Base-by-base conservation (phyloP, 1,140 invertebrate genomes). In the Camponotus floridanus region DNA sequence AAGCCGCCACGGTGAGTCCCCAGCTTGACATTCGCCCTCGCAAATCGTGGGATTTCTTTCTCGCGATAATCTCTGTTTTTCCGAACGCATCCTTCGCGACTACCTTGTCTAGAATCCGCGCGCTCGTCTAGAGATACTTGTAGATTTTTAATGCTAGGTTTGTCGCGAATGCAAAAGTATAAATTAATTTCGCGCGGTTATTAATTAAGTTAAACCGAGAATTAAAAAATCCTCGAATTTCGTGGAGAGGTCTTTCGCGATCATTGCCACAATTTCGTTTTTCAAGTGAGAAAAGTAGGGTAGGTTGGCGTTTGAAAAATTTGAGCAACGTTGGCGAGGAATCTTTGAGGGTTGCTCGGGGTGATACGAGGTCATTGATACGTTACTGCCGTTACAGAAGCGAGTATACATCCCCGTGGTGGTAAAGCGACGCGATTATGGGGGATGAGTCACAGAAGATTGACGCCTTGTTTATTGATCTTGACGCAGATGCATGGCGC, bases 1-100 rank as follows among this genome's bases (percentile, higher is more conserved):
- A 94, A 92, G 89, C 93, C 93, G 87, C 64, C 76, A 80, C 93
- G 93, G 93, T 94, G 87, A 94, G 93, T 91, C 65, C 2, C 1
- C 45, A 51, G 70, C 21, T 73, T 55, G 21, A 48, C 39, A 48
- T 26, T 70, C 36, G 33, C 18, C 36, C 2, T 21, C 39, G 11
- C 51, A 15, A 57, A 36, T 13, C 13, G 3, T 39, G 18, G 15
- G 13, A 8, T 18, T 48, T 31, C 42, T 13, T 13, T n/a, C 26
- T 26, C 15, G 13, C 57, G 36, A 42, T 26, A 11, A 42, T 42
- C 26, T 26, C 26, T 26, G 26, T 36, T 61, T 33, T 7, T 61
- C 26, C 26, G 39, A 18, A 65, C 21, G 8, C n/a, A 21, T n/a
- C 55, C 4, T n/a, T 0, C 0, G 2, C 1, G n/a, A 3, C 7